Evolutionary conservation across 2,113 vertebrate genomes (phyloP), one percentile per base, ranked within the genome.

Genomic region (Chaetodon auriga): DNA sequence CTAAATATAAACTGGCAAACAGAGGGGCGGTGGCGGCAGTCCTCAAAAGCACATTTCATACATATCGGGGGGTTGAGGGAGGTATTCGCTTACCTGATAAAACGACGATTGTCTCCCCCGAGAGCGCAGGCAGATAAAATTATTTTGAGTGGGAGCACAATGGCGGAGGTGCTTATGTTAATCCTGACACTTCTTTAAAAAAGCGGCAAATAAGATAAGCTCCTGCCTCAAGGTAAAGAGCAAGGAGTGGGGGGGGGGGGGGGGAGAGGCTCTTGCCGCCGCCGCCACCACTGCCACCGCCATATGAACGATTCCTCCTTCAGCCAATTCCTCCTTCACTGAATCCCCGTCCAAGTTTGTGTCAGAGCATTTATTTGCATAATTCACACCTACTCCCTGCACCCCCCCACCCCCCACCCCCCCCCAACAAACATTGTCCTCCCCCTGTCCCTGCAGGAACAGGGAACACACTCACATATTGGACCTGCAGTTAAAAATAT

Each of bases 51-150:
- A 95, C 94, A 96, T 97, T 96, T 95, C 96, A 87, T 93, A 94
- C 93, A 18, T 14, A 25, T 70, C 94, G 9, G 80, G 11, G 95
- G 95, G 7, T 6, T 7, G 58, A 57, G 41, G 96, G 96, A 83
- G 87, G 80, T 97, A 96, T 89, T 97, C 95, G 95, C 96, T 97
- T 96, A 96, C 96, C 97, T 98, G 98, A 98, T 97, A 96, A 96
- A 91, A 96, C 94, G 93, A 13, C 73, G 72, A 93, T 90, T 88
- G 87, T 89, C 68, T 80, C 73, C 89, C 79, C 69, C 36, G 81
- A 89, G 93, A 87, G 86, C 74, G 62, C 61, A 15, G 19, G 71
- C 75, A 91, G 92, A 93, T 93, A 90, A 90, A 92, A 92, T 92
- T 58, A 93, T 93, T 93, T 88, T 89, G 89, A 93, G 93, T 89